Percentiles rank a stretch among this genome's conserved stretches.
Evolutionary conservation across 2,113 vertebrate species (phyloP).

Genomic region (Leptobrachium leishanense): DNA sequence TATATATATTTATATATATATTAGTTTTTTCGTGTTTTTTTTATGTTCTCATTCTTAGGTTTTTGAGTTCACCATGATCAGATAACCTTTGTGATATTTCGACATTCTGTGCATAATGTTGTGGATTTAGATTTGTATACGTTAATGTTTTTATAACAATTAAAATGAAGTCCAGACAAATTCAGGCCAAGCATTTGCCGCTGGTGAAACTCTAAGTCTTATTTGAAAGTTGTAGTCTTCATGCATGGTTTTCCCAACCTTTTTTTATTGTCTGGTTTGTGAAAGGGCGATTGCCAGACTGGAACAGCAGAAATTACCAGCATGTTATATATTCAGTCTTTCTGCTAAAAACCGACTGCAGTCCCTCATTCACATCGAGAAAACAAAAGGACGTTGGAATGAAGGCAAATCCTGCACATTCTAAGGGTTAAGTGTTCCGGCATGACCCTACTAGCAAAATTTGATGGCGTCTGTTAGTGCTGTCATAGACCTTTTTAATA

Average conservation of each 20-base stretch:
- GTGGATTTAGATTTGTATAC: too few species aligned
- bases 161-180: too few species aligned
- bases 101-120: too few species aligned
- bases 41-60: too few species aligned
- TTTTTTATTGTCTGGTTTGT: background rate
- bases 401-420: background rate
- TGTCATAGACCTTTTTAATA: constrained; percentile 41
- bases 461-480: constrained; percentile 23
- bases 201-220: background rate
- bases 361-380: background rate
- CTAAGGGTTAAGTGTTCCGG: constrained; percentile 15
- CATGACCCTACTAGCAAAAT: constrained; percentile 18
- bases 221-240: background rate
- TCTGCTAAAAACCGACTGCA: background rate
- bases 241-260: background rate
- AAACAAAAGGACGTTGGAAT: background rate
- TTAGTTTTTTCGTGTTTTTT: too few species aligned
- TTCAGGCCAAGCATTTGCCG: background rate
- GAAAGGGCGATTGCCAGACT: background rate
- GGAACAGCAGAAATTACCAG: constrained; percentile 1
- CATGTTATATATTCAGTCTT: background rate
- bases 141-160: too few species aligned
- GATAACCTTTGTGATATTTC: too few species aligned
- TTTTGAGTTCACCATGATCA: too few species aligned
- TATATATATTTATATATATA: too few species aligned